Evolutionary conservation across 2,113 vertebrate species (phyloP).

Genomic region (Sorex araneus): DNA sequence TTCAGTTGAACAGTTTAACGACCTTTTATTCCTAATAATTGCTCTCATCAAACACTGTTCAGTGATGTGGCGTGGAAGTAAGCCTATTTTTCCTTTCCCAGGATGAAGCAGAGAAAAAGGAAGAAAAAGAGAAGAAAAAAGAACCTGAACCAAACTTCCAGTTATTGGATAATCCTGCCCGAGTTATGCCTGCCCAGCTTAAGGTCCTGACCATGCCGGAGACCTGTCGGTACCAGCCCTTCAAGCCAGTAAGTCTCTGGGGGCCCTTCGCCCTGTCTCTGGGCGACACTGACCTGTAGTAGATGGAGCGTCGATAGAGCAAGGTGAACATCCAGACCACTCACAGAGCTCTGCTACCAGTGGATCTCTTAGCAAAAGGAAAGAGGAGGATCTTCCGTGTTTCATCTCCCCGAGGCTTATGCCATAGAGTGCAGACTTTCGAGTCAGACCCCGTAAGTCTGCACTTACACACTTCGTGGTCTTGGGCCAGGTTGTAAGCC

Average conservation of each 20-base stretch:
- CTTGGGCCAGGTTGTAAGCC: neutral
- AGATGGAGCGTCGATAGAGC: neutral
- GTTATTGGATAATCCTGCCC: conserved; percentile 97
- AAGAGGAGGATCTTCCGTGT: no score
- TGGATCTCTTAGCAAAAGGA: neutral
- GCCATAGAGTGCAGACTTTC: neutral
- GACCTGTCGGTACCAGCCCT: conserved; percentile 97
- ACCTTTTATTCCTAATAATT: conserved; percentile 29
- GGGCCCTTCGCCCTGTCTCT: neutral
- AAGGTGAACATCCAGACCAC: neutral
- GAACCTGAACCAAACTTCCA: conserved; percentile 98
- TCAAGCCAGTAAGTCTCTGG: conserved; percentile 94
- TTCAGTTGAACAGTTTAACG: conserved; percentile 9
- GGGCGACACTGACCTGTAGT: neutral
- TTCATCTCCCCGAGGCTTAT: no score
- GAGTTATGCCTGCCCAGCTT: conserved; percentile 98
- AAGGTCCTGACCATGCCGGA: conserved; percentile 98
- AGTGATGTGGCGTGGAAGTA: neutral
- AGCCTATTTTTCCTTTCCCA: conserved; percentile 66
- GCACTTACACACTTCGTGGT: neutral
- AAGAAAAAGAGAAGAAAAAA: conserved; percentile 98
- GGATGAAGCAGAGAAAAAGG: conserved; percentile 94
- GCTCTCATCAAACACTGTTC: neutral
- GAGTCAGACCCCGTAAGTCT: neutral
- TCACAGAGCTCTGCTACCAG: neutral